A percentile compares a stretch with the other conserved stretches of the same genome.
Evolutionary conservation across 1,140 invertebrate genomes (phyloP).

Genomic region (Aphelenchoides besseyi): DNA sequence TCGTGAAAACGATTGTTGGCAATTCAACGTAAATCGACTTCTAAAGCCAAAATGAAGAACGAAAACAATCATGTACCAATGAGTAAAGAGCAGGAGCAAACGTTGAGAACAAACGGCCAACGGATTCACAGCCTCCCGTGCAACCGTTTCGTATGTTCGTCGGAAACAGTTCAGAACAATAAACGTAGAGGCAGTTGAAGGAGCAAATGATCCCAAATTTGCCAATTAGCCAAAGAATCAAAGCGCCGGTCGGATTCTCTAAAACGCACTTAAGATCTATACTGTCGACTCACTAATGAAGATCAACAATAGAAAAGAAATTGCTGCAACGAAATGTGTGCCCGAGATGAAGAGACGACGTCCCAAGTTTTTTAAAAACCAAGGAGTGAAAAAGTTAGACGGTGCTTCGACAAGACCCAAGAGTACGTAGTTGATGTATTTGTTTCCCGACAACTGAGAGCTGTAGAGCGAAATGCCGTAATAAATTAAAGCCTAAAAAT

Average conservation of each 20-base stretch:
- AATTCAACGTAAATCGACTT: not conserved
- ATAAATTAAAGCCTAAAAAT: conserved; percentile 54
- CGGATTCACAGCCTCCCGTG: conserved; percentile 3
- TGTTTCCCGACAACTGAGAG: conserved; percentile 59
- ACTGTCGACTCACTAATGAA: not conserved
- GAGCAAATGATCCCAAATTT: conserved; percentile 17
- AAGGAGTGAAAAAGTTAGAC: conserved; percentile 48
- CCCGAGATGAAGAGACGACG: not conserved
- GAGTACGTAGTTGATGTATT: conserved; percentile 63
- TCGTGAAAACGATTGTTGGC: not conserved
- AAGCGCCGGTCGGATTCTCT: conserved; percentile 5
- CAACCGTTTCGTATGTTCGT: not conserved
- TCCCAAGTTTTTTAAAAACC: conserved; percentile 41
- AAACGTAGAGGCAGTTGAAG: conserved; percentile 17
- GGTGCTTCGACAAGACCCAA: conserved; percentile 62
- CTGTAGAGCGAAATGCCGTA: conserved; percentile 64
- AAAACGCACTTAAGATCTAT: not conserved
- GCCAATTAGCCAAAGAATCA: conserved; percentile 1
- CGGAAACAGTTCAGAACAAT: conserved; percentile 7
- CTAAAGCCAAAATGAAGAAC: not conserved
- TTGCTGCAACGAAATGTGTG: not conserved
- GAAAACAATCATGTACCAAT: not conserved
- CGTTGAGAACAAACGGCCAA: not conserved
- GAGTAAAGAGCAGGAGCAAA: conserved; percentile 15
- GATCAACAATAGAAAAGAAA: not conserved